These are phyloP conservation scores for Tetheella fluctuosa DNA, from an alignment of 2,888 invertebrate species.

Conservation along the genomic window DNA sequence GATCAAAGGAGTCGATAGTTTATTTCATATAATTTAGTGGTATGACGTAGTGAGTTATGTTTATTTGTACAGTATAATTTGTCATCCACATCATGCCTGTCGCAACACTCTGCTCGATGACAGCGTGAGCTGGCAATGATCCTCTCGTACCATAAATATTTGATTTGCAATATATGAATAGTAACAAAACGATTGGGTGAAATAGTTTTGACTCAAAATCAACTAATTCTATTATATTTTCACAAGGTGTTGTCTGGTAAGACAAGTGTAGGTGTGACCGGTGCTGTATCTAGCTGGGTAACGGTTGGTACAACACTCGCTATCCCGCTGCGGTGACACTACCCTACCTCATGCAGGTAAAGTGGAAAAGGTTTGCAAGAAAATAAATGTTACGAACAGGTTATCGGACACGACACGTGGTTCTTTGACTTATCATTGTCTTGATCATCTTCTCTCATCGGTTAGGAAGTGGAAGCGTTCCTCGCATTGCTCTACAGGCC, in stretches of 20 bases:
- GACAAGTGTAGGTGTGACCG: constrained; percentile 82
- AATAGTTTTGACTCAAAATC: constrained; percentile 78
- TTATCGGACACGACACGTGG: constrained; percentile 68
- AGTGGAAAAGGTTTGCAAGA: constrained; percentile 79
- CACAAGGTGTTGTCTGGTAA: constrained; percentile 84
- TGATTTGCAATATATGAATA: constrained; percentile 56
- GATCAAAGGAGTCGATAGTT: constrained; percentile 70
- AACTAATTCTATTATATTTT: constrained; percentile 84
- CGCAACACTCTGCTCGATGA: constrained; percentile 63
- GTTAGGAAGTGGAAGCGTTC: constrained; percentile 80
- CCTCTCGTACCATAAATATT: constrained; percentile 66
- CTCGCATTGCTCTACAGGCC: constrained; percentile 38
- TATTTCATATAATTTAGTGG: constrained; percentile 53
- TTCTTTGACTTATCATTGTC: constrained; percentile 71
- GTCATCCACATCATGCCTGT: constrained; percentile 67
- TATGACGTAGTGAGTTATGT: constrained; percentile 68
- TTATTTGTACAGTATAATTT: constrained; percentile 63
- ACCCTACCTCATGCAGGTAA: constrained; percentile 73
- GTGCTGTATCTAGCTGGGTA: constrained; percentile 76
- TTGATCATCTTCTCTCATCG: constrained; percentile 75
- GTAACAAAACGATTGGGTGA: constrained; percentile 66
- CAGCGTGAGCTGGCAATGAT: constrained; percentile 70
- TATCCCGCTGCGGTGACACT: constrained; percentile 65
- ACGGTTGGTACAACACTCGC: constrained; percentile 76
- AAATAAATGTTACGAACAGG: constrained; percentile 66